Evolutionary conservation across 2,888 invertebrate genomes (phyloP), one percentile per base, ranked within the genome.

Genomic region (Esperia sulphurella): DNA sequence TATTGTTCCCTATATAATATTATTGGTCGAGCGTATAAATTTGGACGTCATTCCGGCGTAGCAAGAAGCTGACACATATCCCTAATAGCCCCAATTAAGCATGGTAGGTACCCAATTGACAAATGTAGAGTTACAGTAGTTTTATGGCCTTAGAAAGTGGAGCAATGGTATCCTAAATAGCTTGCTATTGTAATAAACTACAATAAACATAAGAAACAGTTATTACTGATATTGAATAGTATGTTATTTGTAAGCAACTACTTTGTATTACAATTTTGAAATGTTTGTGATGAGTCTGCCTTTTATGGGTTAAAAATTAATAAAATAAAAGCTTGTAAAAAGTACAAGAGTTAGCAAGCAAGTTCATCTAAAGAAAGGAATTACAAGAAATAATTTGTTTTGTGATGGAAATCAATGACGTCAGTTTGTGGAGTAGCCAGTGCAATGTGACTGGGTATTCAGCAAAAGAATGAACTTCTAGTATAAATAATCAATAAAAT

Each of bases 11-110:
- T 59, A 59, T 63, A 62, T 45, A 38, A 57, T 70, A 67, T 61
- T 64, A 66, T 55, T 63, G 65, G 52, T 55, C 46, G 55, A 53
- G 62, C 56, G 46, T 61, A 56, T 56, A 61, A 80, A 76, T 74
- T 78, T 73, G 80, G 79, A 70, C 79, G 71, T 73, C 69, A 65
- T 61, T 61, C 48, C 51, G 55, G 57, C 55, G 62, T 51, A 57
- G 54, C 59, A 69, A 78, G 73, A 69, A 74, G 75, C 64, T 82
- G 85, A 85, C 85, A 86, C 80, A 88, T 82, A 72, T 87, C 74
- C 75, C 58, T 84, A 87, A 85, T 81, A 79, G 78, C 59, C 63
- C 65, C 77, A 87, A 87, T 88, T 87, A 86, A 80, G 62, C 68
- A 70, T 58, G 57, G 64, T 60, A 56, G 68, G 74, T 35, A 31